A percentile compares a stretch with the other conserved stretches of the same genome.
Evolutionary conservation across 2,888 invertebrate species (phyloP).

Genomic region (Andrena bucephala): DNA sequence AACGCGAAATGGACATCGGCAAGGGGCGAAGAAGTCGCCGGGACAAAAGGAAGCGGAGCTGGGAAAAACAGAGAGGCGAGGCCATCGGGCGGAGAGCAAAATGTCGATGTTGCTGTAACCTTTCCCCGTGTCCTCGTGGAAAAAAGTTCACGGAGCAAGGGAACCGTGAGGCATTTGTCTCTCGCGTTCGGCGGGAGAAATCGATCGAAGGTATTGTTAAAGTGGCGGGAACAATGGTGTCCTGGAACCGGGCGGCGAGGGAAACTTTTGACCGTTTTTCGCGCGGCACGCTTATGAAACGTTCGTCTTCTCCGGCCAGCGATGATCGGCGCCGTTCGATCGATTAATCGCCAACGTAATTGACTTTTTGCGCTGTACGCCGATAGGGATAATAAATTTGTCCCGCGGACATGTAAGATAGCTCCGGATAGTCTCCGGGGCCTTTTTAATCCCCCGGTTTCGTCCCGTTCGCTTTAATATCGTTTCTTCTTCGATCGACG

Average conservation of each 20-base stretch:
- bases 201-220: slow-evolving; percentile 64
- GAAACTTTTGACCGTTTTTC: slow-evolving; percentile 32
- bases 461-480: slow-evolving; percentile 16
- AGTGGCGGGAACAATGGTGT: slow-evolving; percentile 35
- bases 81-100: slow-evolving; percentile 27
- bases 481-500: slow-evolving; percentile 15
- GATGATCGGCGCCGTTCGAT: slow-evolving; percentile 20
- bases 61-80: slow-evolving; percentile 37
- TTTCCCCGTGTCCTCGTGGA: slow-evolving; percentile 58
- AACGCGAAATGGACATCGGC: slow-evolving; percentile 15
- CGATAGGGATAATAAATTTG: slow-evolving; percentile 50
- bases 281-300: slow-evolving; percentile 30
- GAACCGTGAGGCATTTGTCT: slow-evolving; percentile 65
- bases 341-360: slow-evolving; percentile 54
- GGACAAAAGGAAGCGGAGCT: slow-evolving; percentile 36
- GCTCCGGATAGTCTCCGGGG: neutral
- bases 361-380: slow-evolving; percentile 50
- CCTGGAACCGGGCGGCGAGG: neutral
- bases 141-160: slow-evolving; percentile 65
- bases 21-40: slow-evolving; percentile 24
- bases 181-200: slow-evolving; percentile 63
- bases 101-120: slow-evolving; percentile 62
- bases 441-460: slow-evolving; percentile 5
- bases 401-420: slow-evolving; percentile 26
- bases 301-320: slow-evolving; percentile 26